Base-by-base conservation (phyloP, 2,888 invertebrate species). In the Cryptus armator region DNA sequence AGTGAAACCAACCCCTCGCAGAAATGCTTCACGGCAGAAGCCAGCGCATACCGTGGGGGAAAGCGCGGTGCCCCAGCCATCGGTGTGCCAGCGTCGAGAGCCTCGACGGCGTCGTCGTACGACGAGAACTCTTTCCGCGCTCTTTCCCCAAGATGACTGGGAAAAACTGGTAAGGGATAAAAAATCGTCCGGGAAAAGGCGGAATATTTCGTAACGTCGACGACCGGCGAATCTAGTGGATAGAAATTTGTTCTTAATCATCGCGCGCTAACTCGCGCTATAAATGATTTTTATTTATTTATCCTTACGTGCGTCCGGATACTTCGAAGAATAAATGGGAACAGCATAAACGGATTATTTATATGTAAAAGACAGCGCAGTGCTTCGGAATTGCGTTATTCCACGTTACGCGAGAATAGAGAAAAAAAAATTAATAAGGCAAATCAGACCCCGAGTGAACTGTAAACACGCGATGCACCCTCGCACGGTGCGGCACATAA, bases 1-100 rank as follows among this genome's bases (percentile, higher is more conserved):
- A 29, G 67, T 71, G 71, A 85, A 85, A 82, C 79, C 62, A 79
- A 82, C 85, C 85, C 78, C 76, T 79, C 62, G 64, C 67, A 68
- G 72, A 71, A 85, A 82, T 66, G 76, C 79, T 82, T 81, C 66
- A 67, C 82, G 32, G 56, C 48, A 71, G 62, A 64, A 51, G 32
- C 37, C 62, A 74, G 59, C 32, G 48, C 43, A 64, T 70, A 81
- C 67, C 59, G n/a, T 76, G 71, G 37, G 53, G 64, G 51, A 72
- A 71, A 75, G 51, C 44, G 59, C 59, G 1, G 75, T 59, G 53
- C 56, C 37, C 5, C 74, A 46, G 56, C 66, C 64, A 48, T 75
- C 75, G 37, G 48, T 59, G 43, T 51, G 19, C 56, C 76, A n/a
- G 4, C 51, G 53, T 77, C 67, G 74, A 81, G 77, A 74, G 74